A percentile compares a stretch with the other conserved stretches of the same genome.
Evolutionary conservation across 64 coral and sea anemone genomes (phyloP).

Genomic region (Montipora cactus): DNA sequence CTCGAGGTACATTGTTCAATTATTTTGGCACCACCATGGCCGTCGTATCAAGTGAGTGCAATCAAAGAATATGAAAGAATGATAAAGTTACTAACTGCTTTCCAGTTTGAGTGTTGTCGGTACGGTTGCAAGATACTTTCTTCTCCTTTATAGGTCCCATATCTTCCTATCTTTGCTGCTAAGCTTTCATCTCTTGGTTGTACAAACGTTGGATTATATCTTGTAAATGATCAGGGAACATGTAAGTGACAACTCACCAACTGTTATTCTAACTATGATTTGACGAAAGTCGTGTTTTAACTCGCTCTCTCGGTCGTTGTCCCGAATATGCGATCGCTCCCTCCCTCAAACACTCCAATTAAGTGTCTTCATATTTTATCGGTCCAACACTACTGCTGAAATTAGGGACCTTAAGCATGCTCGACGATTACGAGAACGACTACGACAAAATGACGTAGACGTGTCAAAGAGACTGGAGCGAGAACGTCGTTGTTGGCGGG

Average conservation of each 20-base stretch:
- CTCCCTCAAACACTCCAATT: neutral
- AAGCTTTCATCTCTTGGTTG: slow-evolving; percentile 34
- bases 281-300: too few relatives aligned
- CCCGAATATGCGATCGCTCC: neutral
- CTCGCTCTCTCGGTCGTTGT: neutral
- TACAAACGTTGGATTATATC: slow-evolving; percentile 15
- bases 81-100: neutral
- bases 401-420: too few relatives aligned
- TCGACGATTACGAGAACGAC: too few relatives aligned
- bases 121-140: neutral
- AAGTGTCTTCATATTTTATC: neutral
- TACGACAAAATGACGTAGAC: too few relatives aligned
- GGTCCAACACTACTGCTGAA: neutral
- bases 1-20: too few relatives aligned
- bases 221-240: neutral
- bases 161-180: slow-evolving; percentile 16
- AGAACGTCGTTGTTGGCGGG: too few relatives aligned
- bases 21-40: too few relatives aligned
- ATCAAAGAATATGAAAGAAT: neutral
- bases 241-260: neutral
- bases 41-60: too few relatives aligned
- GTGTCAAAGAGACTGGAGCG: too few relatives aligned
- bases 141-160: neutral
- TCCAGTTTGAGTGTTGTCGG: too few relatives aligned
- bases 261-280: neutral